Evolutionary conservation across 92 coral and sea anemone species (phyloP).

Genomic region (Montipora capitata): DNA sequence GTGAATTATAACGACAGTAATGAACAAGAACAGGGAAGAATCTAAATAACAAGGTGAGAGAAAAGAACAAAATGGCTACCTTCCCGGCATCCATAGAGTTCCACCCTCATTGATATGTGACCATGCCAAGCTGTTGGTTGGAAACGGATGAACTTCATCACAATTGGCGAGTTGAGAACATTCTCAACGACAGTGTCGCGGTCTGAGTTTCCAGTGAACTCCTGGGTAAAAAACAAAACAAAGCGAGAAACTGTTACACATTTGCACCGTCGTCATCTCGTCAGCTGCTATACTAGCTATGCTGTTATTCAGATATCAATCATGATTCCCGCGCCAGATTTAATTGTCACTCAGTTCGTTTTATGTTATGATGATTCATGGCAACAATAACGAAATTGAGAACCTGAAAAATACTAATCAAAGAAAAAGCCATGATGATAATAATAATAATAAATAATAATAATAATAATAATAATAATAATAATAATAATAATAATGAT

Average conservation of each 20-base stretch:
- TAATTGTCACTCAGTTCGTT: neutral
- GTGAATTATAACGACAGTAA: neutral
- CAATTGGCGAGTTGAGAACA: neutral
- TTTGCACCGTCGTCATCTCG: neutral
- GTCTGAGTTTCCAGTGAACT: conserved; percentile 5
- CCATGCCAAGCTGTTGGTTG: conserved; percentile 3
- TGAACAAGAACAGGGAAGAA: neutral
- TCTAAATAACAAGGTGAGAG: neutral
- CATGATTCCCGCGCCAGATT: neutral
- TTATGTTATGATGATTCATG: neutral
- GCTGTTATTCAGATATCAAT: neutral
- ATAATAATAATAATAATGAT: no score
- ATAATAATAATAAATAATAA: no score
- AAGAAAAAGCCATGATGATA: neutral
- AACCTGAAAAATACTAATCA: neutral
- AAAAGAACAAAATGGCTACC: neutral
- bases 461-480: no score
- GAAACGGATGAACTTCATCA: neutral
- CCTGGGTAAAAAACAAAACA: neutral
- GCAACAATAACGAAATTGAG: neutral
- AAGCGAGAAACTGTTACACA: neutral
- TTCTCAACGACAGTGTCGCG: neutral
- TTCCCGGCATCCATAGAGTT: neutral
- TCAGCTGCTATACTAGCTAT: neutral
- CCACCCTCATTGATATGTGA: conserved; percentile 4